These are phyloP conservation scores for Scaptomyza caliginosa DNA, from an alignment of 2,888 invertebrate species.

Conservation along the genomic window DNA sequence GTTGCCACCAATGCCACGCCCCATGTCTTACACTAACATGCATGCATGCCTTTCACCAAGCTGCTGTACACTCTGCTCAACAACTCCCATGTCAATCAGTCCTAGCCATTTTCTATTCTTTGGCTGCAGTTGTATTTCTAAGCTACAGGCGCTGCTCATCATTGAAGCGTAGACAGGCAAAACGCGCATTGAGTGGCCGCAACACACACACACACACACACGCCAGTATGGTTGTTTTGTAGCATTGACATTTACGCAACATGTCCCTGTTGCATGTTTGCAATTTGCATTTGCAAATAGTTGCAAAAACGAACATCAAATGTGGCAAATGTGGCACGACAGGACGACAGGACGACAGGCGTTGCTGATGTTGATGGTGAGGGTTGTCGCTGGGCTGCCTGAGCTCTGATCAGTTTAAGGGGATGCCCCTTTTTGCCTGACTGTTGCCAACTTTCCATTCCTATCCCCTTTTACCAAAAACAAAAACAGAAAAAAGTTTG, in stretches of 20 bases:
- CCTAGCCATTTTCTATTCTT: conserved; percentile 34
- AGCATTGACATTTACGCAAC: conserved; percentile 79
- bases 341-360: conserved; percentile 12
- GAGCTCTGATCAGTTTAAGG: conserved; percentile 38
- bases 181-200: conserved; percentile 56
- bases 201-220: conserved; percentile 18
- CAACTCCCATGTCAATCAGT: conserved; percentile 64
- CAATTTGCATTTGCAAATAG: conserved; percentile 80
- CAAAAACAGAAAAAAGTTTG: conserved; percentile 68
- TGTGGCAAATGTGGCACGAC: conserved; percentile 66
- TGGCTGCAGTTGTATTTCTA: conserved; percentile 24
- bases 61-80: conserved; percentile 14
- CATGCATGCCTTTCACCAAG: conserved; percentile 3
- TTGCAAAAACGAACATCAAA: conserved; percentile 79
- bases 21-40: conserved; percentile 5
- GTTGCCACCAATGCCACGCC: conserved; percentile 23
- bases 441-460: conserved; percentile 9
- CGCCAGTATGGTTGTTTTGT: conserved; percentile 30
- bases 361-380: neutral
- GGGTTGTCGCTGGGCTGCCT: neutral
- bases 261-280: conserved; percentile 80
- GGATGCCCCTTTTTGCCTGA: conserved; percentile 16
- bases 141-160: conserved; percentile 51
- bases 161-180: conserved; percentile 47
- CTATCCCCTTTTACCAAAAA: neutral